Conservation (phyloP, 2,113 vertebrate genomes). For the Pomatostomus ruficeps region DNA sequence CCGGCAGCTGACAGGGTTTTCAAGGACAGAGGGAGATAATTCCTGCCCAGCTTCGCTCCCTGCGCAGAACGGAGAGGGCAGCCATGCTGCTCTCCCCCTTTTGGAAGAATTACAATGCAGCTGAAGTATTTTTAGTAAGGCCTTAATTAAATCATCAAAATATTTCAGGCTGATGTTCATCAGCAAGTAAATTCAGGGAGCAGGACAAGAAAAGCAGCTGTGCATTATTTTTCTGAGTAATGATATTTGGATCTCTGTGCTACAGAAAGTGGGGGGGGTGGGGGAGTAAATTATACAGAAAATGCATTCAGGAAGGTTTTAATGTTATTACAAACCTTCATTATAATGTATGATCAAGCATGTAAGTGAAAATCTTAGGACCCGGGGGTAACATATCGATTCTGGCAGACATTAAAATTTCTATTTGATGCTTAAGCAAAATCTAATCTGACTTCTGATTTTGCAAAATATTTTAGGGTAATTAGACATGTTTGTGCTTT, state of each 20-base stretch:
- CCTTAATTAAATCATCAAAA: conserved; percentile 25
- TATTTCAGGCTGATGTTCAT: conserved; percentile 27
- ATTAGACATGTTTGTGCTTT: conserved; percentile 54
- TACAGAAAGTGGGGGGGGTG: not conserved
- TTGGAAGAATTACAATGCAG: not conserved
- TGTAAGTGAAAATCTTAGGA: conserved; percentile 29
- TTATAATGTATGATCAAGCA: conserved; percentile 47
- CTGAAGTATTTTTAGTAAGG: not conserved
- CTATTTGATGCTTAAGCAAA: conserved; percentile 52
- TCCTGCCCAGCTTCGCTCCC: not conserved
- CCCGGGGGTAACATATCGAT: not conserved
- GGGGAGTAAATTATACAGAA: conserved; percentile 27
- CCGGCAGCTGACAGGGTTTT: rapidly evolving
- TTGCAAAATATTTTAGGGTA: conserved; percentile 51
- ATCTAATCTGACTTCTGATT: conserved; percentile 58
- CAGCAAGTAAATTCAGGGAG: not conserved
- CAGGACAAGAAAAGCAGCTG: conserved; percentile 23
- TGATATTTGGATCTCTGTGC: conserved; percentile 13
- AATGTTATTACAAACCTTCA: conserved; percentile 23
- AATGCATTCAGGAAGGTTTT: conserved; percentile 25
- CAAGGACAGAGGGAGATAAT: not conserved
- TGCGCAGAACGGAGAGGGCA: rapidly evolving
- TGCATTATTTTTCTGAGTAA: conserved; percentile 25
- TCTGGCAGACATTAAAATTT: conserved; percentile 25
- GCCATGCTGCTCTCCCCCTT: not conserved